Percentiles rank a stretch among this genome's conserved stretches.
Evolutionary conservation across 1,140 invertebrate genomes (phyloP).

Genomic region (Aphelinus certus): DNA sequence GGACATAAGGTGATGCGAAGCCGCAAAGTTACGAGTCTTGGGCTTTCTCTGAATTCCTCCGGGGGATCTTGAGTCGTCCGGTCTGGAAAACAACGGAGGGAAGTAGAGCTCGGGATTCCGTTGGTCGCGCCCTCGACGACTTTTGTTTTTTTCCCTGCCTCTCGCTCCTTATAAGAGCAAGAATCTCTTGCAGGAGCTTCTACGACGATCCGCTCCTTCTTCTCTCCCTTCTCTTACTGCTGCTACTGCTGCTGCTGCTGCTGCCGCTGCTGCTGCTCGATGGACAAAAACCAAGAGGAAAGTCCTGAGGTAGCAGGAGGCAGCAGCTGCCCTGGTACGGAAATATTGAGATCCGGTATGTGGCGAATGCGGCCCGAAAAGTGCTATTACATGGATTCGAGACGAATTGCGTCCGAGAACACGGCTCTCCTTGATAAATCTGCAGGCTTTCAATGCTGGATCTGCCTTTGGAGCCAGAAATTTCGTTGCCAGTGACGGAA

Average conservation of each 20-base stretch:
- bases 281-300: neutral
- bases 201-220: neutral
- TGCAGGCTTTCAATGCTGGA: neutral
- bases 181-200: neutral
- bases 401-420: neutral
- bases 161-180: neutral
- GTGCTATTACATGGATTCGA: neutral
- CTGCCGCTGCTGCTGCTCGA: neutral
- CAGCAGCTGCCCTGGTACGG: constrained; percentile 2
- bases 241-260: neutral
- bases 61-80: constrained; percentile 12
- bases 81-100: constrained; percentile 31
- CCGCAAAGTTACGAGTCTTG: constrained; percentile 43
- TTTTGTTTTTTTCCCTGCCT: constrained; percentile 19
- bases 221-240: neutral
- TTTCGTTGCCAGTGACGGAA: too few relatives aligned
- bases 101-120: constrained; percentile 27
- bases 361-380: constrained; percentile 16
- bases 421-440: constrained; percentile 14
- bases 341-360: constrained; percentile 30
- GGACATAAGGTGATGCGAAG: constrained; percentile 19
- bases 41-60: constrained; percentile 38
- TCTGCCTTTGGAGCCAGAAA: too few relatives aligned
- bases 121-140: neutral
- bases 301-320: neutral